phyloP scores from a whole-genome alignment of 2,888 invertebrate species.

The Drosophila gaucha region DNA sequence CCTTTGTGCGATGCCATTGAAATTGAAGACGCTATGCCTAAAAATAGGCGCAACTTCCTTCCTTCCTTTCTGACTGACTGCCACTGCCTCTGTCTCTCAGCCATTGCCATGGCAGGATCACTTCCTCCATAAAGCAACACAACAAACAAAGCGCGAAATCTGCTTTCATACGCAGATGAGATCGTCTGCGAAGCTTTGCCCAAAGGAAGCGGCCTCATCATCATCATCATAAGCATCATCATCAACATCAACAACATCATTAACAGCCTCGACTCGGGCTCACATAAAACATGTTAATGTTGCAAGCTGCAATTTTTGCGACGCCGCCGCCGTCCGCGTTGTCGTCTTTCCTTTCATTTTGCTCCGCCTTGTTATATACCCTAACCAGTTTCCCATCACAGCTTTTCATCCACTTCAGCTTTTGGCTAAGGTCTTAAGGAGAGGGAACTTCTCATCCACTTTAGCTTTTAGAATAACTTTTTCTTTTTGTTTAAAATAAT shows the following conservation, averaged over 20 bases:
- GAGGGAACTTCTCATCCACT: no score
- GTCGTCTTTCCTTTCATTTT: conserved; percentile 25
- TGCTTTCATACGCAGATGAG: conserved; percentile 41
- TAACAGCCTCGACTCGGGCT: conserved; percentile 16
- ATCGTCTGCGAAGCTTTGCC: conserved; percentile 22
- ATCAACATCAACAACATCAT: conserved; percentile 1
- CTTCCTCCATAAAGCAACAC: conserved; percentile 52
- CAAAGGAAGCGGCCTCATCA: conserved; percentile 27
- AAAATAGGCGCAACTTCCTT: conserved; percentile 69
- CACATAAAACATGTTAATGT: conserved; percentile 71
- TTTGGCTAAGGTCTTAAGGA: no score
- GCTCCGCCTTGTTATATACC: conserved; percentile 27
- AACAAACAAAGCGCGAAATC: conserved; percentile 11
- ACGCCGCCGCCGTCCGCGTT: conserved; percentile 23
- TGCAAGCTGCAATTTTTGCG: conserved; percentile 71
- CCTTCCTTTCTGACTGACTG: conserved; percentile 55
- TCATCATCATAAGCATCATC: conserved; percentile 1
- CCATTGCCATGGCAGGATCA: conserved; percentile 22
- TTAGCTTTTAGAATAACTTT: no score
- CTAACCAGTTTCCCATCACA: conserved; percentile 11
- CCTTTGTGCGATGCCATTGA: conserved; percentile 22
- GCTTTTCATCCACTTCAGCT: not conserved
- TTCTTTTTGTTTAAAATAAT: no score
- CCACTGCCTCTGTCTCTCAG: conserved; percentile 20
- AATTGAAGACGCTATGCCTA: conserved; percentile 32